Base-by-base conservation (phyloP, 2,888 invertebrate species). In the Erpobdella octoculata region DNA sequence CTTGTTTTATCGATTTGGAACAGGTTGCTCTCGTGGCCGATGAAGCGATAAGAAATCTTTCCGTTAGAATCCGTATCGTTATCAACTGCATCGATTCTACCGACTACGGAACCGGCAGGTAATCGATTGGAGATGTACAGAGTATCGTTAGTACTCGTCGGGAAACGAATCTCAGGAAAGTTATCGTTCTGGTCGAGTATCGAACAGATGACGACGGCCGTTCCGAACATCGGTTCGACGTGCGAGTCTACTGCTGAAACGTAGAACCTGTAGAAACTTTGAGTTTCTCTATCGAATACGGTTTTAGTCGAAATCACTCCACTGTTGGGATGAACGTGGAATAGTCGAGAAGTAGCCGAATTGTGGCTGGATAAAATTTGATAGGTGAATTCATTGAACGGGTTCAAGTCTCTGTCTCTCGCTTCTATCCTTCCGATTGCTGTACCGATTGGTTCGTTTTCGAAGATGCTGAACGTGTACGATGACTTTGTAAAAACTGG, bases 311-410 rank as follows among this genome's bases (percentile, higher is more conserved):
- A 33, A n/a, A 62, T 62, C 31, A 62, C 62, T 9, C 62, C 62
- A n/a, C 31, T 62, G 28, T 62, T 62, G 31, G 62, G 62, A 62
- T 62, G 62, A 62, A 62, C 33, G 31, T 31, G 18, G 18, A 62
- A 21, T n/a, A 33, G 35, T n/a, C 62, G 62, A 12, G 62, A 62
- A 2, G 31, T n/a, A 1, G 28, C 31, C 4, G 41, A 86, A 79
- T 89, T 90, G 6, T 91, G 93, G 28, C 31, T 37, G 0, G 70
- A 65, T 35, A 67, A 38, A 12, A 75, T 66, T 18, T 73, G 71
- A 65, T 72, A 75, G 25, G 61, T 58, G 59, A 75, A 74, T 8
- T 58, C 67, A 28, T 73, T 75, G 65, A 72, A 73, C 1, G 70
- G 73, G 15, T 66, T 41, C 25, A 67, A 62, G 38, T 75, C 75